A percentile compares a stretch with the other conserved stretches of the same genome.
These are phyloP conservation scores for Drosophila affinis DNA, from an alignment of 2,888 invertebrate genomes.

Conservation along the genomic window DNA sequence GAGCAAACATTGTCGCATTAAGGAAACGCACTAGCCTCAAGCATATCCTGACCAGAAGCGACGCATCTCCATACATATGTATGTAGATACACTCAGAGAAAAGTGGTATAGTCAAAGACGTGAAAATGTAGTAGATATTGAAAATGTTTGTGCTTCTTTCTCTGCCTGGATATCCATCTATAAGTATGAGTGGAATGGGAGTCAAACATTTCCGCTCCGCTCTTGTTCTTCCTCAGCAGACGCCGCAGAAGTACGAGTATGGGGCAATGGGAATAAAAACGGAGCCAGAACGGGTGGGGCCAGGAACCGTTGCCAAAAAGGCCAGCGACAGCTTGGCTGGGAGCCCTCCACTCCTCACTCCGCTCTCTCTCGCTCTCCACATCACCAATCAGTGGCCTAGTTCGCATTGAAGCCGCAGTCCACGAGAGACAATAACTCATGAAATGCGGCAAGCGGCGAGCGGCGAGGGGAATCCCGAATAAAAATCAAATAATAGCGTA, in stretches of 20 bases:
- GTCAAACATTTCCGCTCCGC: conserved; percentile 21
- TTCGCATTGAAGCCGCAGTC: conserved; percentile 66
- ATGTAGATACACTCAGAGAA: too few species aligned
- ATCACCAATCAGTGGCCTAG: conserved; percentile 58
- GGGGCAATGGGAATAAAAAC: conserved; percentile 15
- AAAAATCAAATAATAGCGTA: conserved; percentile 75
- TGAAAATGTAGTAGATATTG: too few species aligned
- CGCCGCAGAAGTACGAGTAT: neutral
- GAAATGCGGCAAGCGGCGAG: conserved; percentile 34
- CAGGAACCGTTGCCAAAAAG: conserved; percentile 61
- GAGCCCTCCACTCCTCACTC: conserved; percentile 12
- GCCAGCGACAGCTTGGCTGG: conserved; percentile 48
- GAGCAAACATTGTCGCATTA: conserved; percentile 60
- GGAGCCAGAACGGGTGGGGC: conserved; percentile 5
- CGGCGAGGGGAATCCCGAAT: conserved; percentile 51
- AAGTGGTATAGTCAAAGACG: too few species aligned
- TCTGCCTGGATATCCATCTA: neutral
- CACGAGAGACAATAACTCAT: conserved; percentile 70
- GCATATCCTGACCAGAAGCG: conserved; percentile 56
- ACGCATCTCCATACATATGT: neutral
- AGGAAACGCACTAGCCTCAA: conserved; percentile 61
- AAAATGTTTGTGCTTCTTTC: neutral
- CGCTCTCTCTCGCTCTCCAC: neutral
- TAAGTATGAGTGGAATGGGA: neutral
- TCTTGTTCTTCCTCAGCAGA: neutral